Conservation (phyloP, 35 echinoderm and acorn worm genomes). For the Lytechinus variegatus region DNA sequence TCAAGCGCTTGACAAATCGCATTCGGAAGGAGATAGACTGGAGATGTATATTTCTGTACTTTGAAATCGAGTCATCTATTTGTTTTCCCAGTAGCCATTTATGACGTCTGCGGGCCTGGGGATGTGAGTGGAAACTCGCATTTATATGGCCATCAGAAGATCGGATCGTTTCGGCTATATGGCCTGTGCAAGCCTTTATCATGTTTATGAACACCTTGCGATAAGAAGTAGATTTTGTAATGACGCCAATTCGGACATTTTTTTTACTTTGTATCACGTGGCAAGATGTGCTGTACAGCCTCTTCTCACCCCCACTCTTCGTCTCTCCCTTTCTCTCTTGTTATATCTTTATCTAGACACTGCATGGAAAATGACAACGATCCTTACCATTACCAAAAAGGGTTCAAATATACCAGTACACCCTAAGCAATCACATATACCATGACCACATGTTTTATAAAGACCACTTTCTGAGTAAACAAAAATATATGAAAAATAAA, state of each 20-base stretch:
- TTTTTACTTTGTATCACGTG: not conserved
- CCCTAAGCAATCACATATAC: no score
- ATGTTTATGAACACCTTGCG: not conserved
- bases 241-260: not conserved
- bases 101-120: not conserved
- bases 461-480: no score
- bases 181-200: not conserved
- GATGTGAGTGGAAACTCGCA: not conserved
- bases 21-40: not conserved
- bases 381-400: no score
- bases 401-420: no score
- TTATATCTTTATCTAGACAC: no score
- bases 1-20: conserved; percentile 7
- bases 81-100: not conserved
- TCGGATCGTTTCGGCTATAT: not conserved
- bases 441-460: no score
- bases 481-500: no score
- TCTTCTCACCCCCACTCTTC: not conserved
- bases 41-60: not conserved
- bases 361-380: no score
- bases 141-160: not conserved
- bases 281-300: not conserved
- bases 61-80: not conserved
- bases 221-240: not conserved
- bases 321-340: not conserved